Evolutionary conservation across 2,888 invertebrate genomes (phyloP), one percentile per base, ranked within the genome.

Genomic region (Trichopria drosophilae): DNA sequence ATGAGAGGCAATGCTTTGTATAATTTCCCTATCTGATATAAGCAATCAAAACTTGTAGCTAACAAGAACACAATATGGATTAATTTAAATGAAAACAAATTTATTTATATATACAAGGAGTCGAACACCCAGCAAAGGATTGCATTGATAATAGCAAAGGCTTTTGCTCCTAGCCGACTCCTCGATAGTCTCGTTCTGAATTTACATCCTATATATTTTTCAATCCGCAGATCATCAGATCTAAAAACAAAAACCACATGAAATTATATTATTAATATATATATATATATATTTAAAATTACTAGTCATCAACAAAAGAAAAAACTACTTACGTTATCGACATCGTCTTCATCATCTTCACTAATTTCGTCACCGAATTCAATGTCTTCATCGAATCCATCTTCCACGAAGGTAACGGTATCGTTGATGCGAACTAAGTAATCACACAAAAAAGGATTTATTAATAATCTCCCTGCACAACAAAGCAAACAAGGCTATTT

Each of bases 321-420:
- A 24, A 31, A 22, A 20, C 37, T 42, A 70, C 76, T 72, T 61
- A 78, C 78, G 61, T 76, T 76, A 63, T 79, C 79, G 50, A 80
- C 80, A 57, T 80, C 77, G 66, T 81, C 90, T 78, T 93, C 92
- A 74, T 91, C 91, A 68, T 89, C 90, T 67, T 91, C 91, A 76
- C 90, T 91, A 73, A 93, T 90, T 79, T 93, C 91, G 79, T 96
- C 94, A 63, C 93, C 94, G 72, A 96, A 96, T 76, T 94, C 93
- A 78, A 96, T 95, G 76, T 95, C 94, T 77, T 96, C 95, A 78
- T 95, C 95, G 72, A 92, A 86, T 66, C 93, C 94, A 77, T 93
- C 93, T 72, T 93, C 93, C 61, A 93, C 90, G 76, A 94, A 94
- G 58, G 93, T 93, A 68, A 93, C 92, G 60, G 91, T 93, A 75